Evolutionary conservation across 2,797 vertebrate genomes (phyloP).

Genomic region (Hozukius guyotensis): DNA sequence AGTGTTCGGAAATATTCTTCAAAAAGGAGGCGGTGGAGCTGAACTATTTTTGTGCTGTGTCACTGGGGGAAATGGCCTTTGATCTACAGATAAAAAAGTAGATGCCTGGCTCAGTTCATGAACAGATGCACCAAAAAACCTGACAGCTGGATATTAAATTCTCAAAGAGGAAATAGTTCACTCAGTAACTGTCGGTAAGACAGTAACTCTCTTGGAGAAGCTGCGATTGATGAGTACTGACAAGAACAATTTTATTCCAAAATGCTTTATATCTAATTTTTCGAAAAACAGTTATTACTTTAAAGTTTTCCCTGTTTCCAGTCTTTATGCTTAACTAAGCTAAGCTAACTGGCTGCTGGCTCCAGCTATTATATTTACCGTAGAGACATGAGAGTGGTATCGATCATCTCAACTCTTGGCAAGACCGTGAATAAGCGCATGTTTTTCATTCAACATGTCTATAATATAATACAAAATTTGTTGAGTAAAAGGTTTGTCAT

Average conservation of each 20-base stretch:
- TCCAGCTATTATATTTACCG: background rate
- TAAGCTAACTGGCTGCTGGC: background rate
- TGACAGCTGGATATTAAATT: slow-evolving; percentile 2
- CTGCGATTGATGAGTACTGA: slow-evolving; percentile 1
- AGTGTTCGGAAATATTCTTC: slow-evolving; percentile 31
- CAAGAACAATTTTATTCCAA: background rate
- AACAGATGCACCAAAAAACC: slow-evolving; percentile 1
- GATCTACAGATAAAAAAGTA: slow-evolving; percentile 20
- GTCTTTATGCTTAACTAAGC: background rate
- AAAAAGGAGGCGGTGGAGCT: slow-evolving; percentile 17
- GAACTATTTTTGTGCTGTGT: slow-evolving; percentile 30
- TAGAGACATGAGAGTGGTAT: background rate
- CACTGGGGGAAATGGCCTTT: slow-evolving; percentile 17
- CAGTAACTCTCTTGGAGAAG: background rate
- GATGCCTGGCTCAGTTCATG: background rate
- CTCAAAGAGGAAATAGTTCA: background rate
- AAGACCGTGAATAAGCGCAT: background rate
- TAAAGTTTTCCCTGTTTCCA: background rate
- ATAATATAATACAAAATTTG: background rate
- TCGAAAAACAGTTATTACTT: background rate
- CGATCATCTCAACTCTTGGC: background rate
- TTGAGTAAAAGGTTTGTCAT: background rate
- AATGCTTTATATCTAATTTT: background rate
- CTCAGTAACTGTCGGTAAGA: background rate
- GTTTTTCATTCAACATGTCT: background rate